A percentile compares a stretch with the other conserved stretches of the same genome.
Conservation (phyloP, 2,888 invertebrate species). For the Coecobrya sp. region DNA sequence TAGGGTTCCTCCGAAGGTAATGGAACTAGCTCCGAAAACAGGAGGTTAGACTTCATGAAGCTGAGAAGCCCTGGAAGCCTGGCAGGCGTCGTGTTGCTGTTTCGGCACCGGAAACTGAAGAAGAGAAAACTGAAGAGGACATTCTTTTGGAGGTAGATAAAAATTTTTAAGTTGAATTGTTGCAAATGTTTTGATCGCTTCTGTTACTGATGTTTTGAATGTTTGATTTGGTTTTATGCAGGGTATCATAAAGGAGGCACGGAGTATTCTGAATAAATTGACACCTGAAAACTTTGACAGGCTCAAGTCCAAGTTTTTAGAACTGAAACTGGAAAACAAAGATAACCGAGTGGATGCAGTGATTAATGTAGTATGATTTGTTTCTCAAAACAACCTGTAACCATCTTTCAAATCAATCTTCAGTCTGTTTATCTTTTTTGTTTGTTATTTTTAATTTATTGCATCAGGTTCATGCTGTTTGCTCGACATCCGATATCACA, state of each 20-base stretch:
- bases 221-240: constrained; percentile 35
- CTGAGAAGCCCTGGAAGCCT: constrained; percentile 97
- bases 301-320: constrained; percentile 89
- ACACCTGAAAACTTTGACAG: constrained; percentile 98
- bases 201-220: not conserved
- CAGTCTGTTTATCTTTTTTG: not conserved
- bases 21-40: constrained; percentile 88
- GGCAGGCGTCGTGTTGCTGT: constrained; percentile 87
- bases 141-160: constrained; percentile 86
- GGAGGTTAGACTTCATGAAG: constrained; percentile 94
- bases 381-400: not conserved
- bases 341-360: constrained; percentile 91
- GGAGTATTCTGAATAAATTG: constrained; percentile 96
- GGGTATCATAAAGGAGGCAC: constrained; percentile 87
- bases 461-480: constrained; percentile 83
- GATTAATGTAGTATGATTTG: constrained; percentile 91
- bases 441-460: not conserved
- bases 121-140: constrained; percentile 89
- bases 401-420: not conserved
- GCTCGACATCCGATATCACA: constrained; percentile 80
- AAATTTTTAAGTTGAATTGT: no score
- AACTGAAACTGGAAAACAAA: constrained; percentile 84
- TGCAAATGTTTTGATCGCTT: no score
- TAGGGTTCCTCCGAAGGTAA: constrained; percentile 85
- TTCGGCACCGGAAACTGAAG: constrained; percentile 87